Percentiles rank a stretch among this genome's conserved stretches.
These are phyloP conservation scores for Percopsis omiscomaycus DNA, from an alignment of 2,797 vertebrate species.

Conservation along the genomic window DNA sequence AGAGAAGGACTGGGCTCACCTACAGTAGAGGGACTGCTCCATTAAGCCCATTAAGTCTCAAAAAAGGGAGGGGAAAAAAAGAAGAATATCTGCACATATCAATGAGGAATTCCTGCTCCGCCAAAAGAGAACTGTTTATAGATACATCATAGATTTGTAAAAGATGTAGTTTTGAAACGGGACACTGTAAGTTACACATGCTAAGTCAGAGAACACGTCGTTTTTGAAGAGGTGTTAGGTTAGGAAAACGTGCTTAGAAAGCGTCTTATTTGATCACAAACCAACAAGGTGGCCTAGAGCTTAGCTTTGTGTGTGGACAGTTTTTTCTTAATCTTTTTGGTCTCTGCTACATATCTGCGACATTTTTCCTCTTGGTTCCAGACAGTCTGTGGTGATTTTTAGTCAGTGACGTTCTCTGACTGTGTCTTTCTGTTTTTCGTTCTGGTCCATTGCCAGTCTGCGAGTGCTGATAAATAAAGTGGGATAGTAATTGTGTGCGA, in stretches of 20 bases:
- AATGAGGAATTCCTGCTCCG: slow-evolving; percentile 58
- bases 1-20: slow-evolving; percentile 28
- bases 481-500: slow-evolving; percentile 35
- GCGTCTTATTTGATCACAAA: slow-evolving; percentile 60
- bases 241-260: slow-evolving; percentile 62
- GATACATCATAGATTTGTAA: slow-evolving; percentile 70
- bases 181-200: slow-evolving; percentile 59
- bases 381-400: slow-evolving; percentile 63
- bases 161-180: slow-evolving; percentile 68
- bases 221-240: slow-evolving; percentile 64
- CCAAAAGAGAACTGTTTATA: slow-evolving; percentile 62
- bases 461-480: slow-evolving; percentile 46
- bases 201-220: slow-evolving; percentile 43
- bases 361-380: slow-evolving; percentile 53
- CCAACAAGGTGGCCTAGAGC: slow-evolving; percentile 72
- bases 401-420: slow-evolving; percentile 54
- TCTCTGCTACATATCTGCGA: slow-evolving; percentile 60
- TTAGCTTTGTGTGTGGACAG: slow-evolving; percentile 68
- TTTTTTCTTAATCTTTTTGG: slow-evolving; percentile 43
- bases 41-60: slow-evolving; percentile 49
- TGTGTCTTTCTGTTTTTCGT: slow-evolving; percentile 58
- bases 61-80: slow-evolving; percentile 47
- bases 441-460: slow-evolving; percentile 53
- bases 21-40: slow-evolving; percentile 31
- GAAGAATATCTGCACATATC: slow-evolving; percentile 80